These are phyloP conservation scores for Eremobia ochroleuca DNA, from an alignment of 2,888 invertebrate species.

Conservation along the genomic window DNA sequence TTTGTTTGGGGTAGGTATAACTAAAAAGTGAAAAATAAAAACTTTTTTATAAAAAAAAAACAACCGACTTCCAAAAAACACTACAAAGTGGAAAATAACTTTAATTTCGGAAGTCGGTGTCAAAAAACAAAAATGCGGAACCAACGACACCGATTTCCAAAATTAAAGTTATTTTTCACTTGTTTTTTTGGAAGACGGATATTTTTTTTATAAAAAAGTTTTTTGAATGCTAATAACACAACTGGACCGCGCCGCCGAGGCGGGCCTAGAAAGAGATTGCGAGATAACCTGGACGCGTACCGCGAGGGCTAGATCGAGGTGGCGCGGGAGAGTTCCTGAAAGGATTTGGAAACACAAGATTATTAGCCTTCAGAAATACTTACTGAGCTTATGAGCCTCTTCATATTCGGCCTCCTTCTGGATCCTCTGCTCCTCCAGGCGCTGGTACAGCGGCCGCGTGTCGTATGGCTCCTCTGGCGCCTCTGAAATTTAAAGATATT, in stretches of 20 bases:
- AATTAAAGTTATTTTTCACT: no score
- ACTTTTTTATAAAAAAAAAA: no score
- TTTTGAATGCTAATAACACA: neutral
- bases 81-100: no score
- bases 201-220: no score
- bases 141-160: no score
- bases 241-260: neutral
- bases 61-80: no score
- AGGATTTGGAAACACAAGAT: neutral
- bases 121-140: no score
- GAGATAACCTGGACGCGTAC: neutral
- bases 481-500: constrained; percentile 90
- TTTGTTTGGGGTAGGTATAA: no score
- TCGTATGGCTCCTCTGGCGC: constrained; percentile 96
- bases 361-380: neutral
- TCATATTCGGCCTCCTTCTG: constrained; percentile 98
- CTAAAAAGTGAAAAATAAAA: no score
- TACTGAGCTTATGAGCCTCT: constrained; percentile 98
- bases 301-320: neutral
- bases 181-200: no score
- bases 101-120: no score
- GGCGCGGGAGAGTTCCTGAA: neutral
- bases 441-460: constrained; percentile 96
- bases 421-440: constrained; percentile 97
- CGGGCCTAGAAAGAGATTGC: no score